Evolutionary conservation across 2,797 vertebrate species (phyloP).

Genomic region (Sciaenops ocellatus): DNA sequence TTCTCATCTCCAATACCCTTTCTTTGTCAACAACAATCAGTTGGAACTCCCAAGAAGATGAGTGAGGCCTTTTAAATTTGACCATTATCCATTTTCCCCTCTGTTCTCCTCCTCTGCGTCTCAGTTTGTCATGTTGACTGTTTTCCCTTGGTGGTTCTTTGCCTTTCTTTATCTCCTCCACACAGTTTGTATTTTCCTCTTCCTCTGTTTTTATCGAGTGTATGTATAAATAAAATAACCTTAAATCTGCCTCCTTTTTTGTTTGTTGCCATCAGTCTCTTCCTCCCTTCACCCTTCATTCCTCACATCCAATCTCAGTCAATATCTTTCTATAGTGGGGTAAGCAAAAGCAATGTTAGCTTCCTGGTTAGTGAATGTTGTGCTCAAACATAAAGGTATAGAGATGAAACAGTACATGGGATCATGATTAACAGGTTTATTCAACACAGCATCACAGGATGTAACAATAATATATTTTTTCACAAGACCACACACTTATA

Average conservation of each 20-base stretch:
- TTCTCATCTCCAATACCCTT: slow-evolving; percentile 25
- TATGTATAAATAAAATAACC: slow-evolving; percentile 12
- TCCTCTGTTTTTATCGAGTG: slow-evolving; percentile 12
- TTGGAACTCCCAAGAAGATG: slow-evolving; percentile 20
- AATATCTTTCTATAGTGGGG: background rate
- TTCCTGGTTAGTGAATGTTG: background rate
- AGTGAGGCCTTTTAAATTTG: slow-evolving; percentile 37
- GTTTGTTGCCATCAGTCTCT: slow-evolving; percentile 22
- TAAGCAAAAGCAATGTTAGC: background rate
- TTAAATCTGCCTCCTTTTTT: background rate
- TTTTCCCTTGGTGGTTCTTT: slow-evolving; percentile 7
- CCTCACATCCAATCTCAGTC: slow-evolving; percentile 18
- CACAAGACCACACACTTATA: too few relatives aligned
- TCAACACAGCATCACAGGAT: too few relatives aligned
- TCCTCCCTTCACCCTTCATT: slow-evolving; percentile 4
- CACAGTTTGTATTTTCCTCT: slow-evolving; percentile 29
- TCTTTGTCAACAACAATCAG: slow-evolving; percentile 41
- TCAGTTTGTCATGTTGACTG: slow-evolving; percentile 40
- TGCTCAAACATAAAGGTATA: background rate
- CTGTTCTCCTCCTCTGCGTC: slow-evolving; percentile 17
- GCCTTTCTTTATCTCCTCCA: slow-evolving; percentile 30
- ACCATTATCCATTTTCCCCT: slow-evolving; percentile 13
- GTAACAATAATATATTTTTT: too few relatives aligned
- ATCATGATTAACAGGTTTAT: background rate
- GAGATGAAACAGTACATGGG: too few relatives aligned